Percentiles rank a stretch among this genome's conserved stretches.
These are phyloP conservation scores for Oryzias melastigma DNA, from an alignment of 2,113 vertebrate genomes.

Conservation along the genomic window DNA sequence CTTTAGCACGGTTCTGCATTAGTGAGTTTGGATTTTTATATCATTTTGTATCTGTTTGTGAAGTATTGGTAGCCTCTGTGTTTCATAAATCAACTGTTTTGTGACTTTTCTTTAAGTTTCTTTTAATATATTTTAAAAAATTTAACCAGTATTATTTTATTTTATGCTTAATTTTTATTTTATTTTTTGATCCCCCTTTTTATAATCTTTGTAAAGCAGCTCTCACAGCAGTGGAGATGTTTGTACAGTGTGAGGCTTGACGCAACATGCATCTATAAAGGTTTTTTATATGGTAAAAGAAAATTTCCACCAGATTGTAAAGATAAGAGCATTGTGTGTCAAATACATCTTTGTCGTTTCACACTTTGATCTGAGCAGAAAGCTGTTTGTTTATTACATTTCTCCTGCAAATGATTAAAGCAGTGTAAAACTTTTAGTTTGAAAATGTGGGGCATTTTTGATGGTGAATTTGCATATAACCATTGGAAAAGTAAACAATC, in stretches of 20 bases:
- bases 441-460: too few species aligned
- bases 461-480: too few species aligned
- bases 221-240: constrained; percentile 12
- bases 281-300: neutral
- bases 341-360: neutral
- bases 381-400: too few species aligned
- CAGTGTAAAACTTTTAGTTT: too few species aligned
- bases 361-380: neutral
- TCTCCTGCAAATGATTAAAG: too few species aligned
- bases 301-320: neutral
- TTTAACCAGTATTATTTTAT: too few species aligned
- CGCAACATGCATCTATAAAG: constrained; percentile 1
- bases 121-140: too few species aligned
- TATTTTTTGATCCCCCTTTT: neutral
- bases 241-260: neutral
- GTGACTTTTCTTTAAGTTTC: too few species aligned
- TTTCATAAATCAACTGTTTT: too few species aligned
- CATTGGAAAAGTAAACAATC: too few species aligned
- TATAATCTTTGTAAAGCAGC: neutral
- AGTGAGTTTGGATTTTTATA: neutral
- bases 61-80: too few species aligned
- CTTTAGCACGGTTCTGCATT: neutral
- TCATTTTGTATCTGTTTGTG: too few species aligned
- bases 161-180: neutral
- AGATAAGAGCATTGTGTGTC: constrained; percentile 3